These are phyloP conservation scores for Rhineura floridana DNA, from an alignment of 2,113 vertebrate species.

Conservation along the genomic window DNA sequence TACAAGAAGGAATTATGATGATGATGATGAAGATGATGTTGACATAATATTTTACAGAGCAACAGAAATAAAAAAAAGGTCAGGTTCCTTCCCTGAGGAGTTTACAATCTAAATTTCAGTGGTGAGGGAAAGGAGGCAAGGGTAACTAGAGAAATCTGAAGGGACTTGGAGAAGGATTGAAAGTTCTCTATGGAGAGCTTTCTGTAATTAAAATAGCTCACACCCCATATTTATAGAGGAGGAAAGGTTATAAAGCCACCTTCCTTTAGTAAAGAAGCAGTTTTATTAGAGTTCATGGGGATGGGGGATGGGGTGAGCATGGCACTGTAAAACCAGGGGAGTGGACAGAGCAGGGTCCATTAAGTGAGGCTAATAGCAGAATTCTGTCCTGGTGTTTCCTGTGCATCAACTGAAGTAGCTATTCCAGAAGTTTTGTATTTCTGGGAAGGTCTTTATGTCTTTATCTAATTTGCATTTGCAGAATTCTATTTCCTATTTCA, in stretches of 20 bases:
- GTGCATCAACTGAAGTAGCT: neutral
- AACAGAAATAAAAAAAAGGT: no score
- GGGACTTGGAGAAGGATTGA: neutral
- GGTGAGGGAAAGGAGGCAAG: neutral
- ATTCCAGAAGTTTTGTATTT: neutral
- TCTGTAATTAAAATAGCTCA: neutral
- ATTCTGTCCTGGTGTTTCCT: neutral
- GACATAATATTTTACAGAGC: neutral
- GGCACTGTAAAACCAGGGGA: neutral
- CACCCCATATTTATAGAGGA: neutral
- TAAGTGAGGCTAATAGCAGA: neutral
- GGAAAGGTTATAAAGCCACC: neutral
- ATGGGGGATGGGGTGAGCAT: neutral
- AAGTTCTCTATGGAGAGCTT: neutral
- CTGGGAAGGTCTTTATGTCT: neutral
- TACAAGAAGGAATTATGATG: neutral
- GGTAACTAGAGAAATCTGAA: neutral
- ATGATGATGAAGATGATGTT: neutral
- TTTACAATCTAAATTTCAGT: no score
- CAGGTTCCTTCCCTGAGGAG: no score
- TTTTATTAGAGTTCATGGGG: neutral
- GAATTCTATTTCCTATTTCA: neutral
- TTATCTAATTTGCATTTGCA: neutral
- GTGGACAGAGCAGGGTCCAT: neutral
- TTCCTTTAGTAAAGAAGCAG: neutral